These are phyloP conservation scores for Epinephelus fuscoguttatus DNA, from an alignment of 2,113 vertebrate genomes.

Conservation along the genomic window DNA sequence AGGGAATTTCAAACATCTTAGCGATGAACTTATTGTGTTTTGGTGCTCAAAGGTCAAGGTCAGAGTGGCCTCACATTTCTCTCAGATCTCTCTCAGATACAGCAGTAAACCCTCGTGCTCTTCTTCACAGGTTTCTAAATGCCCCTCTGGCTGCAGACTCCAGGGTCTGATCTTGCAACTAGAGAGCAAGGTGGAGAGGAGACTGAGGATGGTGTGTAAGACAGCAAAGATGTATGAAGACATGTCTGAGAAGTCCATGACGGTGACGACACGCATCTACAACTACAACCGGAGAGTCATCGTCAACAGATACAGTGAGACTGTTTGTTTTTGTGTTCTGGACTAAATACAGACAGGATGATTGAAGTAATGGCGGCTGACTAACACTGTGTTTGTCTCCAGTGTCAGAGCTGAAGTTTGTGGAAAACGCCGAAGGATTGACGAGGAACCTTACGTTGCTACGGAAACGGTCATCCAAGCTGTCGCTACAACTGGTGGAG, in stretches of 20 bases:
- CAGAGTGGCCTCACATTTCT: too few relatives aligned
- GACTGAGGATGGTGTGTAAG: constrained; percentile 70
- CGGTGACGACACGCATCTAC: constrained; percentile 64
- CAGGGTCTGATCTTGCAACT: constrained; percentile 74
- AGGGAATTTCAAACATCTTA: too few relatives aligned
- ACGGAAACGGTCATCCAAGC: constrained; percentile 41
- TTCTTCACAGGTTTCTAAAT: constrained; percentile 64
- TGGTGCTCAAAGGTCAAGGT: too few relatives aligned
- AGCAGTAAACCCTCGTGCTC: not conserved
- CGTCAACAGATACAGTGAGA: constrained; percentile 69
- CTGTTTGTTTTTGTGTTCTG: not conserved
- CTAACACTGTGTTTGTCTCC: not conserved
- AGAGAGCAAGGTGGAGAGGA: constrained; percentile 51
- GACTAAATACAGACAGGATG: not conserved
- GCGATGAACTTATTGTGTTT: too few relatives aligned
- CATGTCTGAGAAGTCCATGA: constrained; percentile 51
- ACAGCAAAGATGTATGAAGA: constrained; percentile 3
- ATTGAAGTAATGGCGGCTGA: not conserved
- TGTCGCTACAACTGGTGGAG: constrained; percentile 58
- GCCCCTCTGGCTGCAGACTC: constrained; percentile 84
- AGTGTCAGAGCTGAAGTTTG: constrained; percentile 75
- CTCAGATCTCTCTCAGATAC: not conserved
- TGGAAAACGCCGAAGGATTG: constrained; percentile 49
- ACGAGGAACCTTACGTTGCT: constrained; percentile 68
- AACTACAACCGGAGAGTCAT: constrained; percentile 56